phyloP scores from a whole-genome alignment of 2,888 invertebrate genomes.

The Trachelus tabidus region DNA sequence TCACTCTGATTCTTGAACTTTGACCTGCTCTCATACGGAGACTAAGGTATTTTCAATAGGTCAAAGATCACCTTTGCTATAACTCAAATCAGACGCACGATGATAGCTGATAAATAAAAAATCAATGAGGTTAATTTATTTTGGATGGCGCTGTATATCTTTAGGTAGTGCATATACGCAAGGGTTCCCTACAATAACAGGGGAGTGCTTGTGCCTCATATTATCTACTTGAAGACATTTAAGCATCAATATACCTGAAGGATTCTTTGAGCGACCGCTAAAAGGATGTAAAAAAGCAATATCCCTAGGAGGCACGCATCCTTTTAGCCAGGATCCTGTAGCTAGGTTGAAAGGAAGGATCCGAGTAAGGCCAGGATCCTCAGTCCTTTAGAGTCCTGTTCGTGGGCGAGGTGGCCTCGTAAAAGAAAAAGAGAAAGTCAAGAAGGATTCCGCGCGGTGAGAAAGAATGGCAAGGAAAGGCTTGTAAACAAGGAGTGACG shows the following conservation, averaged over 20 bases:
- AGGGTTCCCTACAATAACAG: neutral
- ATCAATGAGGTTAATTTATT: neutral
- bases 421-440: neutral
- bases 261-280: slow-evolving; percentile 34
- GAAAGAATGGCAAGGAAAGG: neutral
- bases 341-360: neutral
- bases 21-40: neutral
- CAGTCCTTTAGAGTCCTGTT: neutral
- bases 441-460: neutral
- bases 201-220: neutral
- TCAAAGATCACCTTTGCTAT: neutral
- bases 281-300: slow-evolving; percentile 28
- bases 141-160: neutral
- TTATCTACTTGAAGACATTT: neutral
- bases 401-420: neutral
- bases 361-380: neutral
- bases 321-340: neutral
- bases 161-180: neutral
- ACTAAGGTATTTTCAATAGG: neutral
- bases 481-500: neutral
- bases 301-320: neutral
- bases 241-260: neutral
- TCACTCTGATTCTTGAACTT: neutral
- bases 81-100: neutral
- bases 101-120: neutral